Base-by-base conservation (phyloP, 2,113 vertebrate genomes). In the Eretmodus cyanostictus region DNA sequence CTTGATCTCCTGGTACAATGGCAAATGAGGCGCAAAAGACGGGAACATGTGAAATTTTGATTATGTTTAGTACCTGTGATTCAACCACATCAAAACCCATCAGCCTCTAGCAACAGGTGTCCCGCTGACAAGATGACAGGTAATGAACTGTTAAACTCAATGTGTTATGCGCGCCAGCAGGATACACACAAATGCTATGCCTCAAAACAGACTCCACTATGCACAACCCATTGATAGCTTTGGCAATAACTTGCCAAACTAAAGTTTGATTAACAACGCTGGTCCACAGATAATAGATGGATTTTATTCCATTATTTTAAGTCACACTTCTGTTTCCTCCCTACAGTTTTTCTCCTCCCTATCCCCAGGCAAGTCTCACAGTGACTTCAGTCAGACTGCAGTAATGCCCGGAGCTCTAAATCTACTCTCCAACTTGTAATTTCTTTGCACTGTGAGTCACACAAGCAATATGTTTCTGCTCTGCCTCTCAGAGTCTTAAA, bases 351-450 rank as follows among this genome's bases (percentile, higher is more conserved):
- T 73, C 54, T 54, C 78, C 80, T 76, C 82, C 42, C 36, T 68
- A 53, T 86, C 88, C 82, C 38, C 36, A 51, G 85, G 91, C 71
- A 42, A 83, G 76, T 85, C 81, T 90, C 42, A 59, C 55, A 55
- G 38, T n/a, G 71, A 81, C 83, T 89, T 85, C 81, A 89, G 49
- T 90, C 84, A 85, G 63, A 81, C 84, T 88, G 87, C 80, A 85
- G 80, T 84, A 82, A 86, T 9, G 83, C 66, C 49, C 6, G n/a
- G 6, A 87, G 80, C 87, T 82, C 85, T 54, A 66, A 87, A 93
- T 83, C 68, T 63, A 73, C 83, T 87, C 79, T 89, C 87, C 59
- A 68, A 89, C 85, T 89, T 71, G 87, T 90, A 87, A 92, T 92
- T 89, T 92, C 51, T 90, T 59, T 80, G 79, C 83, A 82, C 57